A percentile compares a stretch with the other conserved stretches of the same genome.
These are phyloP conservation scores for Willowsia nigromaculata DNA, from an alignment of 2,888 invertebrate species.

Conservation along the genomic window DNA sequence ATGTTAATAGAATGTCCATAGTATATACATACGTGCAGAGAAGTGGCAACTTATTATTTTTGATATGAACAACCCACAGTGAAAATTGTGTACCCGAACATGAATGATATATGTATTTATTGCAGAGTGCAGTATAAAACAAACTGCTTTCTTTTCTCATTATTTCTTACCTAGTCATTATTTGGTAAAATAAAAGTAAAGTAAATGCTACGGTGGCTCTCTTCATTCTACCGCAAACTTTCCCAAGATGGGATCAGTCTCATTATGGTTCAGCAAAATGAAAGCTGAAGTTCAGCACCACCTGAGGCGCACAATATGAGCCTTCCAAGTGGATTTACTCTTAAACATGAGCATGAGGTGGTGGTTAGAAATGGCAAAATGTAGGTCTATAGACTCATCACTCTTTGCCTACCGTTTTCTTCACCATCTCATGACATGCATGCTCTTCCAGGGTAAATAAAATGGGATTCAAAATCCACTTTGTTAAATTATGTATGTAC, in stretches of 20 bases:
- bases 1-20: not conserved
- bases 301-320: constrained; percentile 39
- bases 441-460: not conserved
- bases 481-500: not conserved
- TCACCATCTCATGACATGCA: not conserved
- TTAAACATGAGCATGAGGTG: not conserved
- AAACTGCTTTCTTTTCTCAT: not conserved
- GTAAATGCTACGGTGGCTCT: not conserved
- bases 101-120: too few species aligned
- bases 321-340: constrained; percentile 13
- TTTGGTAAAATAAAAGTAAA: not conserved
- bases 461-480: not conserved
- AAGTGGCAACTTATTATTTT: not conserved
- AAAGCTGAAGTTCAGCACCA: constrained; percentile 27
- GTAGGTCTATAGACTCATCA: not conserved
- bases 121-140: too few species aligned
- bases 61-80: not conserved
- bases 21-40: not conserved
- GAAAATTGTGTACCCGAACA: too few species aligned
- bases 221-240: not conserved
- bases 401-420: not conserved
- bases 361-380: not conserved
- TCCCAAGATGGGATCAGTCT: constrained; percentile 12
- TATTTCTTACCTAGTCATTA: not conserved
- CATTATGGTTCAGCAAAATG: constrained; percentile 1